A percentile compares a stretch with the other conserved stretches of the same genome.
Evolutionary conservation across 2,888 invertebrate genomes (phyloP).

Genomic region (Drosophila buzzatii): DNA sequence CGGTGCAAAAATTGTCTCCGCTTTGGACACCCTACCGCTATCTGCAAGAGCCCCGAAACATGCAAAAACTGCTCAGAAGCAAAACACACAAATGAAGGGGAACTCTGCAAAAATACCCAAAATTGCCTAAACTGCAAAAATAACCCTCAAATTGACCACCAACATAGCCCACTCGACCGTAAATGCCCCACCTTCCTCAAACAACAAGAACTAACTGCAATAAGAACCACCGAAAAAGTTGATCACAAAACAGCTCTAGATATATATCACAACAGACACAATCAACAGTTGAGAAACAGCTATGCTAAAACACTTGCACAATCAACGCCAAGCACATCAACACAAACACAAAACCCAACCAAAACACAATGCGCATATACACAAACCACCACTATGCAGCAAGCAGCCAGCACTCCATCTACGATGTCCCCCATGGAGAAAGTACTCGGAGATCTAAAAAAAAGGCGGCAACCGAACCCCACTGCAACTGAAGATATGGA

Average conservation of each 20-base stretch:
- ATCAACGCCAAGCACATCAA: background rate
- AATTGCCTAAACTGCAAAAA: background rate
- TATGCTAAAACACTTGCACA: background rate
- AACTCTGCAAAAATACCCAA: background rate
- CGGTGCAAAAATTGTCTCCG: conserved; percentile 34
- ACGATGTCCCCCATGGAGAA: background rate
- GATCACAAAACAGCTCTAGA: background rate
- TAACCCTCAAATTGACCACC: background rate
- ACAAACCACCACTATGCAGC: background rate
- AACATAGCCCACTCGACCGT: background rate
- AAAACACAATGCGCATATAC: background rate
- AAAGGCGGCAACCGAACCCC: background rate
- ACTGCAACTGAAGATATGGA: no score
- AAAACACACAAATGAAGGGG: background rate
- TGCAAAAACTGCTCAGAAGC: conserved; percentile 22
- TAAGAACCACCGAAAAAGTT: background rate
- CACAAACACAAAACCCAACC: background rate
- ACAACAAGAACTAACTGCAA: background rate
- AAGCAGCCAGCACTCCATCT: background rate
- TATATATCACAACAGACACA: background rate
- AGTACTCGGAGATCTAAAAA: no score
- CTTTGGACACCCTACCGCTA: conserved; percentile 33
- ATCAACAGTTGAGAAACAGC: background rate
- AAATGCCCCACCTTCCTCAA: background rate
- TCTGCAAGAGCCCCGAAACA: conserved; percentile 24